Evolutionary conservation across 2,113 vertebrate genomes (phyloP), one percentile per base, ranked within the genome.

Genomic region (Rhadina sibilatrix): DNA sequence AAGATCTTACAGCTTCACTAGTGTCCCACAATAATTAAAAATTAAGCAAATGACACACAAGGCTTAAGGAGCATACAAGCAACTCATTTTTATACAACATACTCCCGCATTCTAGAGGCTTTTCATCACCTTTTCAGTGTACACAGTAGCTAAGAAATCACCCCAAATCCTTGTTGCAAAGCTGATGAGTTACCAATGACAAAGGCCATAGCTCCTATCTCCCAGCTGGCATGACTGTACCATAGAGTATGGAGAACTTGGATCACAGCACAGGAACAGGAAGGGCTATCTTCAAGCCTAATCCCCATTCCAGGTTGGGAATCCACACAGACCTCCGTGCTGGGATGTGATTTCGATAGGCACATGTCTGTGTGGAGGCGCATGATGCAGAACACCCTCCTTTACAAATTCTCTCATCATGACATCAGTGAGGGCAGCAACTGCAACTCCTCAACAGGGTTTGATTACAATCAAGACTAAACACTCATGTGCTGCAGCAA

Each of bases 221-320:
- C 31, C 31, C 37, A 27, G 16, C 3, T 65, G 10, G 65, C 40
- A 19, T 25, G 20, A 9, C 46, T 27, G 28, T 20, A 38, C 16
- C 22, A 17, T 0, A 40, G 30, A 59, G 24, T 7, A 63, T 2
- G 2, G 0, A 22, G 15, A 80, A 28, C 12, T 23, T 33, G 1
- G 9, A 31, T 46, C 49, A n/a, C 17, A 10, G 15, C 47, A 65
- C 1, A 2, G 30, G 13, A 68, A 15, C 9, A 33, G 14, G 24
- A 65, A 49, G n/a, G 11, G 12, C 40, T 22, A 8, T 11, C 68
- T 33, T 42, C 27, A 38, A 47, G 14, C 10, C n/a, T 72, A 12
- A 57, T 8, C 3, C 6, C 37, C 21, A 11, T 9, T 42, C 35
- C 31, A 28, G 38, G 10, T 3, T 54, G 15, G 33, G 24, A 91